Percentiles rank a stretch among this genome's conserved stretches.
Evolutionary conservation across 2,888 invertebrate genomes (phyloP).

Genomic region (Corbicula japonica): DNA sequence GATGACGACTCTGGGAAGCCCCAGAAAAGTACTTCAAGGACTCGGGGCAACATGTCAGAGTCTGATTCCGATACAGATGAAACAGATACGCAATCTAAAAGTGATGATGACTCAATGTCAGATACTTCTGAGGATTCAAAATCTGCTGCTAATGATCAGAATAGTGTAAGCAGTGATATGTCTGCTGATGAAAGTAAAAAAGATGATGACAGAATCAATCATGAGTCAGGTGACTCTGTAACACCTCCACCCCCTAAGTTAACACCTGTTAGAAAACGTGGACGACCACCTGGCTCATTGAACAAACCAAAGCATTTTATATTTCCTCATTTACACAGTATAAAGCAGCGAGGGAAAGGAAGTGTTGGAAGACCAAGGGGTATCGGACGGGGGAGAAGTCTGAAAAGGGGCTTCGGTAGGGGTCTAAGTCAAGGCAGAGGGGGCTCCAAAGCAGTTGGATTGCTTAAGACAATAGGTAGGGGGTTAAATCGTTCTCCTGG

Average conservation of each 20-base stretch:
- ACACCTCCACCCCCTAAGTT: constrained; percentile 66
- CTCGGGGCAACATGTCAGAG: constrained; percentile 35
- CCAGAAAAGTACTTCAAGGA: constrained; percentile 18
- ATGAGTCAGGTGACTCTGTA: constrained; percentile 62
- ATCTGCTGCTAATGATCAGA: constrained; percentile 48
- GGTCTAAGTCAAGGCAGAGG: constrained; percentile 48
- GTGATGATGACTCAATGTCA: constrained; percentile 64
- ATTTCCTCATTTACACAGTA: constrained; percentile 57
- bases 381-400: constrained; percentile 42
- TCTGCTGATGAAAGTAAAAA: constrained; percentile 51
- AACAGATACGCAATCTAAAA: constrained; percentile 50
- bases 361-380: constrained; percentile 42
- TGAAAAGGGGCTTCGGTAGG: constrained; percentile 50
- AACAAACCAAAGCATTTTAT: constrained; percentile 51
- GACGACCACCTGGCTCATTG: constrained; percentile 54
- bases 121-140: constrained; percentile 61
- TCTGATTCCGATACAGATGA: constrained; percentile 58
- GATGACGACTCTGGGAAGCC: constrained; percentile 55
- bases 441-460: constrained; percentile 33
- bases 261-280: constrained; percentile 57
- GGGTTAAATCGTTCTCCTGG: constrained; percentile 63
- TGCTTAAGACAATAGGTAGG: constrained; percentile 54
- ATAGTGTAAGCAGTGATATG: constrained; percentile 40
- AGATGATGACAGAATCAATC: constrained; percentile 46
- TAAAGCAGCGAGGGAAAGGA: constrained; percentile 47